Evolutionary conservation across 2,797 vertebrate species (phyloP), one percentile per base, ranked within the genome.

Genomic region (Scolopax bukidnonensis): DNA sequence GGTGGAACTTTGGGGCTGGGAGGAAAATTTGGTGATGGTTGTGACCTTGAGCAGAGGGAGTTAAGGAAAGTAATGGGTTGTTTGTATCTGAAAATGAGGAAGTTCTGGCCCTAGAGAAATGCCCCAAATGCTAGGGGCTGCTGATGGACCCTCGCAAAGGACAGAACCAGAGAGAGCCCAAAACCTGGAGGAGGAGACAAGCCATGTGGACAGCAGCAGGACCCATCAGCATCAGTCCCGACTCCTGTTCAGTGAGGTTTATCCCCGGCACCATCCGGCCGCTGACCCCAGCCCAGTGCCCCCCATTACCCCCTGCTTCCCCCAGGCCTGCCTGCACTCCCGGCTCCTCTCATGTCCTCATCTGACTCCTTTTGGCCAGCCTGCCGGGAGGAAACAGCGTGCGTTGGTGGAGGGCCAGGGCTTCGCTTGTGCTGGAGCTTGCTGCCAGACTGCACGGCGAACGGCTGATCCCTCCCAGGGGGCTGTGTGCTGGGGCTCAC

Each of bases 361-460:
- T 67, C 93, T 96, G 96, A 97, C 96, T 96, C 93, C 70, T 93
- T 20, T 38, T 97, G 95, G 96, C 96, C 93, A 95, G 80, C 41
- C 65, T 61, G 90, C 63, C 10, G 63, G 90, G 90, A 95, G 96
- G 96, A 95, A 97, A 48, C 96, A 54, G 92, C 70, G 19, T 93
- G 94, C 27, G 17, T 87, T 97, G 96, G 96, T 92, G 90, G 54
- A n/a, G 90, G 38, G 94, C 96, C 96, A 97, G 92, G 38, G 74
- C 92, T 54, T 82, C 73, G 28, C 93, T 93, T 93, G 95, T 84
- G 90, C 94, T 80, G 96, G 59, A 47, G 90, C 86, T 21, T 19
- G 3, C 74, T 93, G 95, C 96, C 96, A 97, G 96, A 95, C 14
- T 12, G 82, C 57, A 11, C 73, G 11, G 95, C 23, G 41, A 93